Base-by-base conservation (phyloP, 2,797 vertebrate species). In the Rachycentron canadum region DNA sequence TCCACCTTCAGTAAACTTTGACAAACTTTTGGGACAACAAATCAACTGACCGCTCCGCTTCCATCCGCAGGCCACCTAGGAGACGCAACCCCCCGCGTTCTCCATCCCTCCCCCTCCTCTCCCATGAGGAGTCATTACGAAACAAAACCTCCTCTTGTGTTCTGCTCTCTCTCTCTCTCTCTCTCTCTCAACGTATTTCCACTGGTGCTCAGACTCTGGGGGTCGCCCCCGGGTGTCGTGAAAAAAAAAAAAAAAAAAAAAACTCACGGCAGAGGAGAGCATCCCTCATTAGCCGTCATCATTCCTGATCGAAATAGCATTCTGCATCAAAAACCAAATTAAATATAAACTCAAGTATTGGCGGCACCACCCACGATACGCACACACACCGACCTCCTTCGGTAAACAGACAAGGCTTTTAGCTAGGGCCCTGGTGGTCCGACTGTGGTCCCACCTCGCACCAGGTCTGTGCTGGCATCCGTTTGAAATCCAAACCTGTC, bases 61-160 rank as follows among this genome's bases (percentile, higher is more conserved):
- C 92, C 90, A 94, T 90, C 90, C 85, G 1, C 90, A 90, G 94
- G 83, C 94, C 95, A 95, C 94, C 94, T 93, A 82, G 92, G 84
- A 92, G 92, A 68, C 65, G 53, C 58, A 30, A 41, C 81, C 69
- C 67, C 68, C 70, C 21, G 16, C 73, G 43, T 52, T 49, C 43
- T 7, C 69, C 41, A 7, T 50, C 14, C n/a, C 25, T 7, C 49
- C 12, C 60, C 49, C 76, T 34, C 70, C 49, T 49, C 70, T 76
- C 77, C 80, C 69, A 13, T 66, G 80, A 89, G 57, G 60, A 71
- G 79, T 82, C 68, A 2, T 59, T 34, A 50, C 26, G 5, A 68
- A 76, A 90, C 86, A 89, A 87, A 82, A 63, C 36, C 60, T n/a
- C 41, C 10, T 43, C 84, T 87, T 91, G 86, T 92, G 34, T 90